phyloP scores from a whole-genome alignment of 2,888 invertebrate genomes.

The Drosophila infuscata region DNA sequence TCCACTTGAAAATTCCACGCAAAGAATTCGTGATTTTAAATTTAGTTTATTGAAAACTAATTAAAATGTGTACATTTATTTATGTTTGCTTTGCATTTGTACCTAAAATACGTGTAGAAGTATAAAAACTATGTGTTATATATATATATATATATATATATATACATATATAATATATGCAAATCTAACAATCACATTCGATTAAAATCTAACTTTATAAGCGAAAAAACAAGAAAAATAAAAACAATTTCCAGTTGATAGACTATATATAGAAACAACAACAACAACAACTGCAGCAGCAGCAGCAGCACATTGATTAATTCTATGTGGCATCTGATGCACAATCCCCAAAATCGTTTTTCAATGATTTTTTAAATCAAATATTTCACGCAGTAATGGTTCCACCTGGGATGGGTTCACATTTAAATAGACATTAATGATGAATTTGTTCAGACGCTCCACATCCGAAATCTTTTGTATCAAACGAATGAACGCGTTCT shows the following conservation, averaged over 20 bases:
- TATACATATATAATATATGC: constrained; percentile 63
- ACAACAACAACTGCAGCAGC: constrained; percentile 61
- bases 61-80: constrained; percentile 66
- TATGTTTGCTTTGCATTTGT: constrained; percentile 74
- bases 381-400: constrained; percentile 96
- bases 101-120: constrained; percentile 73
- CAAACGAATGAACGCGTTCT: constrained; percentile 93
- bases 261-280: constrained; percentile 56
- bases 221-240: constrained; percentile 52
- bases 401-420: constrained; percentile 96
- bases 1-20: neutral
- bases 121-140: constrained; percentile 76
- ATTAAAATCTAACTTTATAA: constrained; percentile 73
- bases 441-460: constrained; percentile 94
- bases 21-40: constrained; percentile 13
- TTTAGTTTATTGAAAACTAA: constrained; percentile 75
- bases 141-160: constrained; percentile 54
- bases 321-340: constrained; percentile 64
- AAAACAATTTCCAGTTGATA: constrained; percentile 60
- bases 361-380: constrained; percentile 92
- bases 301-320: constrained; percentile 52
- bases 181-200: constrained; percentile 79
- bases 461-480: constrained; percentile 97
- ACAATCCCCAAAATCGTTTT: constrained; percentile 31
- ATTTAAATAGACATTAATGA: constrained; percentile 96